These are phyloP conservation scores for Heliocidaris erythrogramma DNA, from an alignment of 35 echinoderm and acorn worm genomes.

Conservation along the genomic window DNA sequence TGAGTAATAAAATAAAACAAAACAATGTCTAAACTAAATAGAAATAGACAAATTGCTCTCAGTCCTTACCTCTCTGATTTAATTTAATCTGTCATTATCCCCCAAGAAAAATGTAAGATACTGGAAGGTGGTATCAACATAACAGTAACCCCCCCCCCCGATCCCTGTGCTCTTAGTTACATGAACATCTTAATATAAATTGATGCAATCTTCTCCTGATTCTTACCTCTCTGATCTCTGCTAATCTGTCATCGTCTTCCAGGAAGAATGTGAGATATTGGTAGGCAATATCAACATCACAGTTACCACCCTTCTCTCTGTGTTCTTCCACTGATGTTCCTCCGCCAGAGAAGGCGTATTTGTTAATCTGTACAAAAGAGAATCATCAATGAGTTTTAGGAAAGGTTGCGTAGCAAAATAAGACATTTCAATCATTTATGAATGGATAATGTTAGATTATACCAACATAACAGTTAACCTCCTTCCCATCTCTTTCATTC, in stretches of 20 bases:
- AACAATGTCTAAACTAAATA: no score
- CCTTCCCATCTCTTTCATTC: no score
- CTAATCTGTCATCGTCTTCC: slow-evolving; percentile 83
- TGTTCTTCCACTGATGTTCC: slow-evolving; percentile 82
- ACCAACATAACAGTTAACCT: no score
- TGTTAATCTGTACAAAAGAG: slow-evolving; percentile 71
- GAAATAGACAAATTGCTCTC: no score
- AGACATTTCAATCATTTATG: no score
- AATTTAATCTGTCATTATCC: no score
- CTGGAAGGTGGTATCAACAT: no score
- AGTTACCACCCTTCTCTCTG: slow-evolving; percentile 89
- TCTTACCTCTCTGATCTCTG: slow-evolving; percentile 76
- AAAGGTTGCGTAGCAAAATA: neutral
- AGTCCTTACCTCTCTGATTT: no score
- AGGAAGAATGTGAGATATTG: slow-evolving; percentile 94
- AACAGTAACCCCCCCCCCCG: neutral
- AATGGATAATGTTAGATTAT: no score
- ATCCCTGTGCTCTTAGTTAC: neutral
- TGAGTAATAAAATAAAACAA: no score
- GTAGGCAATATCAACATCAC: slow-evolving; percentile 88
- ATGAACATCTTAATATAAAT: neutral
- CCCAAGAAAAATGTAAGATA: no score
- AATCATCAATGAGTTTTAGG: neutral
- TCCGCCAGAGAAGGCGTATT: slow-evolving; percentile 97
- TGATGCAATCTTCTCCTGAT: neutral